Base-by-base conservation (phyloP, 2,113 vertebrate species). In the Pleuronectes platessa region DNA sequence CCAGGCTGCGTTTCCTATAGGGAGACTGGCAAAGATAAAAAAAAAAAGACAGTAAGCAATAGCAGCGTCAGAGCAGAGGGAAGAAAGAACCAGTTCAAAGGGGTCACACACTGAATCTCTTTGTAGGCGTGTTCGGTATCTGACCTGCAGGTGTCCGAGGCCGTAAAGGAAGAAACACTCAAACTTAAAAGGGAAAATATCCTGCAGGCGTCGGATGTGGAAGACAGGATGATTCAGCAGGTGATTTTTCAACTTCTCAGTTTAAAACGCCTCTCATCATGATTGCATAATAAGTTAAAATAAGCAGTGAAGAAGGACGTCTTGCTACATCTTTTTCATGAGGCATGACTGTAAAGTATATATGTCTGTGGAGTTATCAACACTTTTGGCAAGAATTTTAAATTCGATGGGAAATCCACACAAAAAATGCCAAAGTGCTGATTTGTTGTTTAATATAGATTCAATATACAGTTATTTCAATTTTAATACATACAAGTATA, bases 91-190 rank as follows among this genome's bases (percentile, higher is more conserved):
- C 3, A 63, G 83, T 90, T 92, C 79, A 88, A 87, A 88, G 83
- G 68, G 68, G 72, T 76, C 49, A 31, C 10, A 17, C 11, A 0
- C 27, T 18, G 55, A 24, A 45, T 73, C 78, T 88, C 76, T 90
- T 83, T 86, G 74, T 82, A 82, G 87, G 69, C 66, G 86, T 86
- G 74, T 77, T 47, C 14, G 68, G 83, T 88, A 85, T 83, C 89
- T 85, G 77, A 88, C 74, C 82, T 23, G 66, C 88, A 88, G 92
- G 87, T 81, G 82, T 84, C 74, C 60, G 40, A 54, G 42, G 76
- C 63, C 65, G 66, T 78, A 79, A 89, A 58, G 21, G 45, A 23
- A 17, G 37, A 63, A 82, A 85, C 71, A 80, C 83, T 87, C 64
- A 82, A 55, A 86, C 71, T 82, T 82, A 40, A 88, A 89, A 90